Evolutionary conservation across 2,797 vertebrate species (phyloP).

Genomic region (Lepus oiostolus): DNA sequence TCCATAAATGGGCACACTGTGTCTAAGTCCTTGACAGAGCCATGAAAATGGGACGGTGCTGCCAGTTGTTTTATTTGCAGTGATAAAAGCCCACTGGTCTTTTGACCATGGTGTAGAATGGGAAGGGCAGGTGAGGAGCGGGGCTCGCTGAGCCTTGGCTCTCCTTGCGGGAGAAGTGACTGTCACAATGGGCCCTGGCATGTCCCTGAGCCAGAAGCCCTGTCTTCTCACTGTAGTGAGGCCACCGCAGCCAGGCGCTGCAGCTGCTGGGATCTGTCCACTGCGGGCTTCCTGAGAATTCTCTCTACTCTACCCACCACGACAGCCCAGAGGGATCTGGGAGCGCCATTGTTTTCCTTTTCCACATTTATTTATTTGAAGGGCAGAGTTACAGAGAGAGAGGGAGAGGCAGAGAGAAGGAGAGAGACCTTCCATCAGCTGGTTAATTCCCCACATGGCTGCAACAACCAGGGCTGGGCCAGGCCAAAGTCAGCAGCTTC

Average conservation of each 20-base stretch:
- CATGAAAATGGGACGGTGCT: not conserved
- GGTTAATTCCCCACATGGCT: too few species aligned
- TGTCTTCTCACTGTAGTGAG: not conserved
- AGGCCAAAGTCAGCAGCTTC: too few species aligned
- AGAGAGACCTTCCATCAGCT: too few species aligned
- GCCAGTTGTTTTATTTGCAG: not conserved
- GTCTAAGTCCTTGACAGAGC: not conserved
- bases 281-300: not conserved
- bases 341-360: not conserved
- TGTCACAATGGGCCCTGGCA: rapidly evolving
- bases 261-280: not conserved
- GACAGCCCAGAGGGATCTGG: not conserved
- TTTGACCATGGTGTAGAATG: not conserved
- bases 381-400: too few species aligned
- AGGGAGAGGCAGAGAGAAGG: too few species aligned
- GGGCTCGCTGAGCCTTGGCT: rapidly evolving
- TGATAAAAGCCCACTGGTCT: not conserved
- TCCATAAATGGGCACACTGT: not conserved
- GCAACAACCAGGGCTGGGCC: too few species aligned
- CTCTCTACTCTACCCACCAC: not conserved
- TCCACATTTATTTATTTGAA: too few species aligned
- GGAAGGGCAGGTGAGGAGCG: too few species aligned
- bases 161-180: not conserved
- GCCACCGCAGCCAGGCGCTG: not conserved
- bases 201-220: not conserved